Evolutionary conservation across 2,113 vertebrate species (phyloP), one percentile per base, ranked within the genome.

Genomic region (Chauna torquata): DNA sequence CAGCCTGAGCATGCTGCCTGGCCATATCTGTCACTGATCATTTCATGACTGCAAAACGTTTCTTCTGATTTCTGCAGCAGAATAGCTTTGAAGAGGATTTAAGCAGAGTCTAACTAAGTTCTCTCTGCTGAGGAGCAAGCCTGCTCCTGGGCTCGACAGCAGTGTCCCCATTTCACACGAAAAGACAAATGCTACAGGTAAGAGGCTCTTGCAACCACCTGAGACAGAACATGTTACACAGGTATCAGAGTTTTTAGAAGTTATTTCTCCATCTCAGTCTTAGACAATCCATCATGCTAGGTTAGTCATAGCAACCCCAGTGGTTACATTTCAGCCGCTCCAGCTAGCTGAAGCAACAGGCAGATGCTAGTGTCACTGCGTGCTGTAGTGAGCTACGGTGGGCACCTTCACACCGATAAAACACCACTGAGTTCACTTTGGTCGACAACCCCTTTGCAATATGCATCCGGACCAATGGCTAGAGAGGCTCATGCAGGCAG

Each of bases 351-450:
- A 36, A 25, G 19, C 28, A 58, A 24, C 12, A 47, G 58, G 24
- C 11, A 25, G 34, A 6, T 25, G 20, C 25, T 8, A 11, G 18
- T 11, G 24, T 38, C n/a, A 6, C 49, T 12, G 62, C 12, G 8
- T 0, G 1, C 27, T 11, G 3, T 4, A n/a, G n/a, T 1, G 2
- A 70, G 74, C 47, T 16, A 8, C 30, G 2, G 30, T 11, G 32
- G 11, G 14, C 25, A 12, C 17, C 54, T 20, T n/a, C 34, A 1
- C 44, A 24, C 27, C 2, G 4, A 4, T 9, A 12, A 14, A 7
- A 12, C 24, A 52, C 16, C n/a, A 16, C 2, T 5, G 16, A 30
- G 50, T 61, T n/a, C 52, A 38, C 42, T 40, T 68, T 40, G n/a
- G 13, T 30, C 77, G 40, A 30, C 30, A 20, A 7, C 32, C 19